Base-by-base conservation (phyloP, 1,140 invertebrate genomes). In the Calycopis cecrops region DNA sequence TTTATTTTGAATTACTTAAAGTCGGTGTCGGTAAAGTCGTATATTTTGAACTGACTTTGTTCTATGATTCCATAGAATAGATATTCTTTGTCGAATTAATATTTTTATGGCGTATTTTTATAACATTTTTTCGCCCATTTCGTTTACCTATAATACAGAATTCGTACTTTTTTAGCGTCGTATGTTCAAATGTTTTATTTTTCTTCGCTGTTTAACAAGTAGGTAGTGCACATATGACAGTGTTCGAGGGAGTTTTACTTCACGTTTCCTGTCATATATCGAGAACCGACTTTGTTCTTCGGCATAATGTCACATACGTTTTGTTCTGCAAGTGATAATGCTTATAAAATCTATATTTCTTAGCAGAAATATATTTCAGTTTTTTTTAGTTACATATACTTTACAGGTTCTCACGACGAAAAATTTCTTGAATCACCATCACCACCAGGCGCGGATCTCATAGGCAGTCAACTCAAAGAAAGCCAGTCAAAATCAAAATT, bases 251-350 rank as follows among this genome's bases (percentile, higher is more conserved):
- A 48, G 48, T 48, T 28, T 48, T 2, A 48, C 33, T 48, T 28
- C 33, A 48, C 33, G 3, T 11, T 11, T 17, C 21, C 21, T 21
- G 9, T 17, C 21, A n/a, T n/a, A n/a, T n/a, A n/a, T n/a, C n/a
- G n/a, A n/a, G n/a, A n/a, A n/a, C n/a, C n/a, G n/a, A n/a, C 48
- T 17, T n/a, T 48, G 18, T 48, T 48, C 48, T 48, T 48, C 48
- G 48, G 33, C 10, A 28, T 48, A 48, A 48, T 48, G 21, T n/a
- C 21, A 33, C 48, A 48, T 48, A 48, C 48, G 28, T 18, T 48
- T 48, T 48, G 48, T 48, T 48, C 48, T 17, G 9, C 28, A 28
- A 12, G 18, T 48, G 21, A 48, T 28, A 34, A 48, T 48, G 21
- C 48, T 18, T 28, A 48, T 48, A 7, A 38, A 38, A 38, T n/a